Evolutionary conservation across 2,113 vertebrate genomes (phyloP).

Genomic region (Pseudois nayaur): DNA sequence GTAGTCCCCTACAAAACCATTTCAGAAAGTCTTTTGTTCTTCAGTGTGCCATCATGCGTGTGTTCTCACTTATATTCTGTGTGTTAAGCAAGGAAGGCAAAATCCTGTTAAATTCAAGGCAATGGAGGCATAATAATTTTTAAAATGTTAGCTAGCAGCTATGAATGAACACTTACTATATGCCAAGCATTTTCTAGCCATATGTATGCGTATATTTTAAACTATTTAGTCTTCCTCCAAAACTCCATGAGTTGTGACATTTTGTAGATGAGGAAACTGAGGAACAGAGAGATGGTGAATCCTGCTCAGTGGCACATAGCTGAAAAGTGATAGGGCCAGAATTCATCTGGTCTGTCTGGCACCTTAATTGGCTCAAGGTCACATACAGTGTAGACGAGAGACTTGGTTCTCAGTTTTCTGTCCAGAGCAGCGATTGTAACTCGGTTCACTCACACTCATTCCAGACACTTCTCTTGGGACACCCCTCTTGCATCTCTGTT

Average conservation of each 20-base stretch:
- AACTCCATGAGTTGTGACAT: neutral
- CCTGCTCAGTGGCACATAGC: neutral
- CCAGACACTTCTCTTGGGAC: neutral
- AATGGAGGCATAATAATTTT: neutral
- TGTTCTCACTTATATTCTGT: neutral
- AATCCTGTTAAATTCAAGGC: neutral
- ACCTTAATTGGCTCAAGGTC: neutral
- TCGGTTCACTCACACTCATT: neutral
- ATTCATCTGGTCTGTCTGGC: neutral
- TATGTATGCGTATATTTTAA: neutral
- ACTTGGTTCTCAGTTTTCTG: neutral
- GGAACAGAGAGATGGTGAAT: neutral
- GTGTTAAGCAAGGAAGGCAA: neutral
- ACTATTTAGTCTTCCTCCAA: neutral
- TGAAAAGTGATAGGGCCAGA: neutral
- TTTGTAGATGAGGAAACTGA: neutral
- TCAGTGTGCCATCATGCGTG: accelerated
- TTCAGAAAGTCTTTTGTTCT: neutral
- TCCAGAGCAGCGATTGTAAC: neutral
- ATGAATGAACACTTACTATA: neutral
- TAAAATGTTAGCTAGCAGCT: neutral
- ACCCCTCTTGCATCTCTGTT: neutral
- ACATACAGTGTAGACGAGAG: neutral
- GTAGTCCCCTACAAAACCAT: neutral
- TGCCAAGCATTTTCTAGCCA: neutral